Percentiles rank a stretch among this genome's conserved stretches.
Evolutionary conservation across 2,113 vertebrate genomes (phyloP).

Genomic region (Anas platyrhynchos): DNA sequence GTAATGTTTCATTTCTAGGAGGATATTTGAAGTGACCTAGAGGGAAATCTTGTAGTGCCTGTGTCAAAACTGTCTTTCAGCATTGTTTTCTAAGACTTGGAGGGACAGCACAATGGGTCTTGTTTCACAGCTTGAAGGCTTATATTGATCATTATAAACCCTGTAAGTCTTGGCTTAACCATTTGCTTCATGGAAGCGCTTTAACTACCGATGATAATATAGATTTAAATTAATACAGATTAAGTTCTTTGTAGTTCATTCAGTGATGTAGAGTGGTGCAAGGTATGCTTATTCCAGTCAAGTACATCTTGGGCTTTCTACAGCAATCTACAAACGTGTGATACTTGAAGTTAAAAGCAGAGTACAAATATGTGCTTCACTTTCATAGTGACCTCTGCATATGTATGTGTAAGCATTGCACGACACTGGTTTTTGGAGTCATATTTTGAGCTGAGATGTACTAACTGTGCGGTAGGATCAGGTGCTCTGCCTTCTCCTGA

Average conservation of each 20-base stretch:
- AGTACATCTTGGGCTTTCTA: background rate
- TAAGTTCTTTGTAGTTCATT: background rate
- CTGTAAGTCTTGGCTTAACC: background rate
- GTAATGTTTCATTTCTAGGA: background rate
- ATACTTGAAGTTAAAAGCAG: background rate
- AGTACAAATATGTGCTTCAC: background rate
- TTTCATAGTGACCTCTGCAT: background rate
- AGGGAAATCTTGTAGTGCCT: background rate
- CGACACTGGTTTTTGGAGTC: fast-evolving
- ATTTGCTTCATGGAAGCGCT: background rate
- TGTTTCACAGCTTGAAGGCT: background rate
- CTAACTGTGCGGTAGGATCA: background rate
- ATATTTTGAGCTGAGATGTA: background rate
- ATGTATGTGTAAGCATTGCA: background rate
- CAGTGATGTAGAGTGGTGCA: background rate
- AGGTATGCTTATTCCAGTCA: background rate
- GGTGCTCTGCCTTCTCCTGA: background rate
- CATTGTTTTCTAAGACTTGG: background rate
- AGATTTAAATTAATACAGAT: background rate
- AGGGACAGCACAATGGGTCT: background rate
- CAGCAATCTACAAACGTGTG: background rate
- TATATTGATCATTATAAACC: background rate
- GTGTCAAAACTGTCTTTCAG: background rate
- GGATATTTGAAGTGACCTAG: background rate
- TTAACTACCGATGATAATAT: background rate